phyloP scores from a whole-genome alignment of 2,113 vertebrate species.

The Hydrochoerus hydrochaeris region DNA sequence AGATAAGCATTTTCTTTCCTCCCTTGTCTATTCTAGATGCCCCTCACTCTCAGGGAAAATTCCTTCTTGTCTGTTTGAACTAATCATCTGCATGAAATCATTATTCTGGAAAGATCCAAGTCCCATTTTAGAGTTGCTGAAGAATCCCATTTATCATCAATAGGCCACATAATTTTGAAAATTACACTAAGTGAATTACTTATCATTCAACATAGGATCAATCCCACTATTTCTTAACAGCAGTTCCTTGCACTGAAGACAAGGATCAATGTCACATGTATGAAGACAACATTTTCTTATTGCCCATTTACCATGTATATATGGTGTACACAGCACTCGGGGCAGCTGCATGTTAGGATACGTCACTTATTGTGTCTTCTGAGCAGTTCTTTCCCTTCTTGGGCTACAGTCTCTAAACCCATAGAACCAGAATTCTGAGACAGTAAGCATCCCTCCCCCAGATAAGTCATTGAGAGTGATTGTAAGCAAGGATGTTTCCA shows the following conservation, averaged over 20 bases:
- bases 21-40: background rate
- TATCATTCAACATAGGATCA: background rate
- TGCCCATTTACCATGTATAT: background rate
- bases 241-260: background rate
- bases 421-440: background rate
- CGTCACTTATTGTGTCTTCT: background rate
- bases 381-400: background rate
- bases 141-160: background rate
- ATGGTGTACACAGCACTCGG: background rate
- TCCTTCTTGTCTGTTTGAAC: background rate
- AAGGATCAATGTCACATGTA: background rate
- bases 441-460: background rate
- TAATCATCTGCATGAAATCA: background rate
- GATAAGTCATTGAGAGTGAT: background rate
- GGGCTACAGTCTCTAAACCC: background rate
- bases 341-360: background rate
- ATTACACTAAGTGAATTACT: background rate
- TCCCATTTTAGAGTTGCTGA: background rate
- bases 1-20: background rate
- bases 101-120: background rate
- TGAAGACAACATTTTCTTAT: background rate
- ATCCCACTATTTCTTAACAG: background rate
- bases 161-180: background rate
- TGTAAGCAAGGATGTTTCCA: background rate
- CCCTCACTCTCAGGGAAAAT: background rate